These are phyloP conservation scores for Taenioides sp. DNA, from an alignment of 2,797 vertebrate genomes.

Conservation along the genomic window DNA sequence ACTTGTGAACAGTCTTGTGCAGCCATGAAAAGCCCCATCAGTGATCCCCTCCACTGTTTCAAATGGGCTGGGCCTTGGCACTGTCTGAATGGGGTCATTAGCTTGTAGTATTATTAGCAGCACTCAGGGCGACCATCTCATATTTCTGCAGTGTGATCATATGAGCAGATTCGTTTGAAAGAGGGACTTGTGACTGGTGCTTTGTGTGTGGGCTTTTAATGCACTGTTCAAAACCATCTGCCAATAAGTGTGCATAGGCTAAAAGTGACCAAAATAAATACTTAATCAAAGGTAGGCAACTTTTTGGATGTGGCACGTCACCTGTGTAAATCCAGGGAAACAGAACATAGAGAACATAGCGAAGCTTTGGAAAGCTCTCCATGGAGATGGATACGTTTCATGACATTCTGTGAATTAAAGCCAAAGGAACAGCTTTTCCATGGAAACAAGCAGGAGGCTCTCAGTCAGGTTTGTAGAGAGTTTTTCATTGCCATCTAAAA, in stretches of 20 bases:
- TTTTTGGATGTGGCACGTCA: not conserved
- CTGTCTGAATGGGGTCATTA: constrained; percentile 68
- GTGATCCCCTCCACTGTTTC: constrained; percentile 54
- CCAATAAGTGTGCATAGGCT: not conserved
- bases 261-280: not conserved
- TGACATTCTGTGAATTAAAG: too few species aligned
- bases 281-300: not conserved
- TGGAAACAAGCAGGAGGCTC: too few species aligned
- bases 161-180: constrained; percentile 49
- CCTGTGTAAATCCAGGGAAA: too few species aligned
- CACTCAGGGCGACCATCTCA: constrained; percentile 63
- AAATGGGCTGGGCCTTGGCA: constrained; percentile 42
- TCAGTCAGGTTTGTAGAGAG: too few species aligned
- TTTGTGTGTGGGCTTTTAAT: constrained; percentile 9
- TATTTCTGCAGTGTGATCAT: constrained; percentile 61
- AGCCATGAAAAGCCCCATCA: constrained; percentile 54
- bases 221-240: not conserved
- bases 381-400: too few species aligned
- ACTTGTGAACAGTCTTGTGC: constrained; percentile 28
- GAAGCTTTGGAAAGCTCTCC: too few species aligned
- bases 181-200: constrained; percentile 48
- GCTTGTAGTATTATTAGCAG: constrained; percentile 72
- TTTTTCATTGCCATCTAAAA: too few species aligned
- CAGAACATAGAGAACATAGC: too few species aligned
- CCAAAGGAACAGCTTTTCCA: too few species aligned